phyloP scores from a whole-genome alignment of 2,888 invertebrate species.

The Isoperla grammatica region DNA sequence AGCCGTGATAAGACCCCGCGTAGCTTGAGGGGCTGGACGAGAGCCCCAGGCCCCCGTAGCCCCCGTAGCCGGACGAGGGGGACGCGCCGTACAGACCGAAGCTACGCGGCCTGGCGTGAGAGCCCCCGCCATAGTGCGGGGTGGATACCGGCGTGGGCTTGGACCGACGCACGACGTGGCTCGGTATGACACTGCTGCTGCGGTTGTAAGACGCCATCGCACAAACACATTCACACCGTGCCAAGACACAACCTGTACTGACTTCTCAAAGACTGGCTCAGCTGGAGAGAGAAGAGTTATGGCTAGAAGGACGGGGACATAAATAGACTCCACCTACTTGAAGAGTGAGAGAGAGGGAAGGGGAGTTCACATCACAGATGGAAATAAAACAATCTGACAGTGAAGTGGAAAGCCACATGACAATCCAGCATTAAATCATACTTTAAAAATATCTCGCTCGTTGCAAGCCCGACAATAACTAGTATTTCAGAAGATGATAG shows the following conservation, averaged over 20 bases:
- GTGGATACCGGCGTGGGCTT: slow-evolving; percentile 20
- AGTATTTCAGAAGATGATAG: no score
- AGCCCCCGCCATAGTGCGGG: no score
- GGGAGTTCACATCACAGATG: slow-evolving; percentile 12
- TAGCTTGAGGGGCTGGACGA: slow-evolving; percentile 10
- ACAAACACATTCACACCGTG: background rate
- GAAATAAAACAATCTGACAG: slow-evolving; percentile 13
- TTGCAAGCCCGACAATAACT: no score
- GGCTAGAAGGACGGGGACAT: slow-evolving; percentile 19
- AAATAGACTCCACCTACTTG: slow-evolving; percentile 27
- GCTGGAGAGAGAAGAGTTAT: slow-evolving; percentile 14
- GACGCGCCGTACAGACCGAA: slow-evolving; percentile 3
- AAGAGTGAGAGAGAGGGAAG: background rate
- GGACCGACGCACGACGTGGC: slow-evolving; percentile 6
- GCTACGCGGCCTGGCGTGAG: slow-evolving; percentile 38
- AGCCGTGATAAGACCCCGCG: slow-evolving; percentile 14
- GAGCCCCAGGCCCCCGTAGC: slow-evolving; percentile 13
- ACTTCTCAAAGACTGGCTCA: slow-evolving; percentile 1
- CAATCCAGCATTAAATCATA: background rate
- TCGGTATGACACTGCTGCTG: background rate
- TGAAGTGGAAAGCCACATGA: background rate
- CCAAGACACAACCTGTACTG: background rate
- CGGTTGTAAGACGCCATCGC: slow-evolving; percentile 11
- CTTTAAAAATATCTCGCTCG: no score
- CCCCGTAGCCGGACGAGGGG: slow-evolving; percentile 18